Percentiles rank a stretch among this genome's conserved stretches.
These are phyloP conservation scores for Lathamus discolor DNA, from an alignment of 2,113 vertebrate genomes.

Conservation along the genomic window DNA sequence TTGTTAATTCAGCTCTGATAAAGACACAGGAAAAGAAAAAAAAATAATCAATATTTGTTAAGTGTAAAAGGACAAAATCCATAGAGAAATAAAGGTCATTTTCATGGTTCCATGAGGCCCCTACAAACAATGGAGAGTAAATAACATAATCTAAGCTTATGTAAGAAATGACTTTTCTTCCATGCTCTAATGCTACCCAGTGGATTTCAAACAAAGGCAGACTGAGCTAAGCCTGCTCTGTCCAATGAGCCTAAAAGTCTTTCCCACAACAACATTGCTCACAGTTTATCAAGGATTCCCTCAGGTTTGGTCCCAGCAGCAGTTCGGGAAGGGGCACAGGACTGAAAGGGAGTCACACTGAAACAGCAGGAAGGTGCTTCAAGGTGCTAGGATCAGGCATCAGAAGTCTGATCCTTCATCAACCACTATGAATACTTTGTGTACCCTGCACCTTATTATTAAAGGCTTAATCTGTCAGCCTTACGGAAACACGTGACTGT, in stretches of 20 bases:
- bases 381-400: neutral
- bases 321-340: neutral
- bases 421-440: neutral
- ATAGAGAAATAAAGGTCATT: conserved; percentile 64
- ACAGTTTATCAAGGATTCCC: neutral
- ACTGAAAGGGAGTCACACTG: neutral
- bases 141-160: conserved; percentile 57
- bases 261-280: neutral
- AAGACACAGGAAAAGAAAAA: conserved; percentile 10
- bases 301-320: neutral
- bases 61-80: conserved; percentile 56
- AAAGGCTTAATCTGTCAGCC: neutral
- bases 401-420: neutral
- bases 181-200: conserved; percentile 30
- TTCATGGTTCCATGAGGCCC: conserved; percentile 3
- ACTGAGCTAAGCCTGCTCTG: neutral
- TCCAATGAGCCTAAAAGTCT: neutral
- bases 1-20: conserved; percentile 54
- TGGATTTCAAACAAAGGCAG: conserved; percentile 35
- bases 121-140: conserved; percentile 43
- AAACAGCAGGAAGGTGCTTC: neutral
- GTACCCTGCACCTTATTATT: neutral
- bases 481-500: neutral
- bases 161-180: conserved; percentile 30
- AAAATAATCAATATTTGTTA: conserved; percentile 47